Evolutionary conservation across 2,888 invertebrate species (phyloP), one percentile per base, ranked within the genome.

Genomic region (Caenorhabditis sp.): DNA sequence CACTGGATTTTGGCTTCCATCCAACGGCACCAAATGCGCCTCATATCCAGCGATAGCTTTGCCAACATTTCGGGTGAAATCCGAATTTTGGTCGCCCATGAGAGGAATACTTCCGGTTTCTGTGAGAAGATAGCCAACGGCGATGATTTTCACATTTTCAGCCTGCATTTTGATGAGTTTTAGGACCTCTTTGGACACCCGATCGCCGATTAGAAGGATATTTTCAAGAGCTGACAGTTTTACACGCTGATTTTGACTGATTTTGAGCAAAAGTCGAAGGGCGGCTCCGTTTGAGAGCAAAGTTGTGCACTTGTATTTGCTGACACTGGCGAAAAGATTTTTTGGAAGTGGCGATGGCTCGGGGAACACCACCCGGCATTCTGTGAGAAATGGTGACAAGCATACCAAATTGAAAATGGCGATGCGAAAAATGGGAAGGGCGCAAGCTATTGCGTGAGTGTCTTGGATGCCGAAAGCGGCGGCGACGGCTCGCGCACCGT

Each of bases 1-100:
- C 23, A 88, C 88, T 17, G 85, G 64, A 0, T 89, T 86, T 12
- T 88, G 70, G 21, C 84, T 70, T 4, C 88, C 88, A 7, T 86
- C 79, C 20, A 83, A 76, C 63, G 88, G 85, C 2, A 89, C 81
- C 7, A 89, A 59, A 62, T 77, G 74, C 0, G 77, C 83, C 76
- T 83, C 80, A 64, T 80, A 85, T 5, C 83, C 84, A 14, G 84
- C 80, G 17, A 86, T 77, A 4, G 82, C 67, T 54, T 80, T 76
- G 8, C 85, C 85, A 20, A 82, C 78, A 26, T 79, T 75, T 68
- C 81, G 70, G 0, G 83, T 77, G 59, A 85, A 78, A 78, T 85
- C 84, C n/a, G 85, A 80, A 12, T 80, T 82, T 57, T 85, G 83
- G 61, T 85, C 85, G 14, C 80, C 82, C 65, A 86, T 72, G 8